Evolutionary conservation across 2,797 vertebrate genomes (phyloP).

Genomic region (Dallia pectoralis): DNA sequence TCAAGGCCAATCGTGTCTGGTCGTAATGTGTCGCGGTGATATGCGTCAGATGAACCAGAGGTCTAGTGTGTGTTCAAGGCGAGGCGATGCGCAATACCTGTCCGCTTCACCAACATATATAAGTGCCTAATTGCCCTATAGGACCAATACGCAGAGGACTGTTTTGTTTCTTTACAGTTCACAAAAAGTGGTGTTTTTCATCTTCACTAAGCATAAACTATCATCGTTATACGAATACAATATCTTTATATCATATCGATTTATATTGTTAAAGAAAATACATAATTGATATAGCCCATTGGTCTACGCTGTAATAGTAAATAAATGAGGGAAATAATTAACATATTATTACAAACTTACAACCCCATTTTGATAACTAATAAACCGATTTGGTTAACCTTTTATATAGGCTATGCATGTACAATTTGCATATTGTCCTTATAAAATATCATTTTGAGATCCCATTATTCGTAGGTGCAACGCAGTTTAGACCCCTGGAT

Average conservation of each 20-base stretch:
- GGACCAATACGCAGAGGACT: not conserved
- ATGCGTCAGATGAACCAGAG: constrained; percentile 5
- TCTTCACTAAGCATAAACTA: not conserved
- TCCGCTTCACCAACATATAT: not conserved
- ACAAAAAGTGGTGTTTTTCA: not conserved
- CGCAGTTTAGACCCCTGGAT: not conserved
- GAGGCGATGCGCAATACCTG: not conserved
- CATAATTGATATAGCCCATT: not conserved
- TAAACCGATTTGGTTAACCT: not conserved
- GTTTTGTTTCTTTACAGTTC: not conserved
- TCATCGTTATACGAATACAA: not conserved
- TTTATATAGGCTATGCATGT: not conserved
- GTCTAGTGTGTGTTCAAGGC: not conserved
- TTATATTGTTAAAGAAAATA: not conserved
- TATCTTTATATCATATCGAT: not conserved
- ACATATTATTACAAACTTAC: not conserved
- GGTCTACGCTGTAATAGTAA: not conserved
- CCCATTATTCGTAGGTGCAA: not conserved
- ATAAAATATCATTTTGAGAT: not conserved
- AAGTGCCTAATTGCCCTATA: not conserved
- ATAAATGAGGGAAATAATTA: not conserved
- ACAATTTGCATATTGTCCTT: not conserved
- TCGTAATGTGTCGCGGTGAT: constrained; percentile 47
- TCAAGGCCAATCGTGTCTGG: constrained; percentile 44
- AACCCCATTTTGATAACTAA: not conserved